Conservation (phyloP, 2,888 invertebrate species). For the Metalampra italica region DNA sequence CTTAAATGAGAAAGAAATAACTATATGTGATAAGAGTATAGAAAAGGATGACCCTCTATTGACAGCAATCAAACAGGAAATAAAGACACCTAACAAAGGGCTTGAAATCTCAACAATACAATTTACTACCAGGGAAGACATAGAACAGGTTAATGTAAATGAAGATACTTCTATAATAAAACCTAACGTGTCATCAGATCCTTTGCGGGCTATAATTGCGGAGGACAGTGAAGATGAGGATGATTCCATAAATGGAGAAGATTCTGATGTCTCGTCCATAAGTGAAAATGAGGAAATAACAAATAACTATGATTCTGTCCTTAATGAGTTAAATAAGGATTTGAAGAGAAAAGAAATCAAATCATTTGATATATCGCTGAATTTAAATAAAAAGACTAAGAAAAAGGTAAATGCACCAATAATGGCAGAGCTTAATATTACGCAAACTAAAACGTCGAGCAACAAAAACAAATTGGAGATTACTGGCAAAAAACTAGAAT, state of each 20-base stretch:
- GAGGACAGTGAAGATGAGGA: conserved; percentile 21
- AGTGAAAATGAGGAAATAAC: conserved; percentile 58
- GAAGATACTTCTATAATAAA: conserved; percentile 38
- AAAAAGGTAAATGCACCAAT: conserved; percentile 38
- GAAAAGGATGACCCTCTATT: conserved; percentile 47
- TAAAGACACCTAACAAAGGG: conserved; percentile 49
- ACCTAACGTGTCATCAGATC: conserved; percentile 44
- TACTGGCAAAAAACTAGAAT: neutral
- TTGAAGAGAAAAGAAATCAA: conserved; percentile 31
- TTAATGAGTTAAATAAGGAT: conserved; percentile 44
- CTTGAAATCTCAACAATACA: conserved; percentile 40
- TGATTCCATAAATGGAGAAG: neutral
- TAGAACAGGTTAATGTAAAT: conserved; percentile 44
- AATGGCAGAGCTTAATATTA: conserved; percentile 60
- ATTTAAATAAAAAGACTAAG: conserved; percentile 43
- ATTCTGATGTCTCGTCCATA: conserved; percentile 20
- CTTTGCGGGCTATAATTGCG: conserved; percentile 38
- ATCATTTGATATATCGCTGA: conserved; percentile 45
- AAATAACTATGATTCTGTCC: conserved; percentile 57
- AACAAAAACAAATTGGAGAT: conserved; percentile 17
- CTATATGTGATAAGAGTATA: conserved; percentile 31
- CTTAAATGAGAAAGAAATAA: conserved; percentile 57
- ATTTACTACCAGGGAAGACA: conserved; percentile 35
- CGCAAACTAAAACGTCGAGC: conserved; percentile 39
- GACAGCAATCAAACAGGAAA: conserved; percentile 47